Evolutionary conservation across 2,888 invertebrate species (phyloP).

Genomic region (Brachypalpus laphriformis): DNA sequence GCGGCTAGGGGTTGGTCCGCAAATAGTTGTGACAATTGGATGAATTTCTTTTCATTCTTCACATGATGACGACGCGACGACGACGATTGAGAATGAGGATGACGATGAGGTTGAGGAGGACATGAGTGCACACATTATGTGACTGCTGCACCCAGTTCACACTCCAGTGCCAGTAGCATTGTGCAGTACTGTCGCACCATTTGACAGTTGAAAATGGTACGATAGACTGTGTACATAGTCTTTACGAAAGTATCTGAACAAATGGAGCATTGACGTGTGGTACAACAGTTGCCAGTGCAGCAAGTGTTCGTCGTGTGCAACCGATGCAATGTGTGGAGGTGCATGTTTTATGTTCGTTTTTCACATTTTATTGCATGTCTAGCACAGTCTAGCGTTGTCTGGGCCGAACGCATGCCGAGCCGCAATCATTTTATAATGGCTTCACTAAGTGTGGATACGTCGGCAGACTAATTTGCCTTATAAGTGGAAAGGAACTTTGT

Average conservation of each 20-base stretch:
- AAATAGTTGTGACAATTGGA: constrained; percentile 73
- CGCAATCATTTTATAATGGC: constrained; percentile 68
- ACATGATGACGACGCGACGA: constrained; percentile 52
- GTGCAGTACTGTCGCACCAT: constrained; percentile 20
- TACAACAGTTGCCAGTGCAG: constrained; percentile 47
- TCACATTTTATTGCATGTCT: constrained; percentile 67
- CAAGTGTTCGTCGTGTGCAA: constrained; percentile 37
- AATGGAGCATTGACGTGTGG: constrained; percentile 62
- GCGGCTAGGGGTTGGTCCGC: constrained; percentile 26
- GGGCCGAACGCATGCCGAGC: constrained; percentile 56
- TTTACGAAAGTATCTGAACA: constrained; percentile 27
- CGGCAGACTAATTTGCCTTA: constrained; percentile 56
- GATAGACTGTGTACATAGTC: not conserved
- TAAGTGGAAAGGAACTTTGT: constrained; percentile 58
- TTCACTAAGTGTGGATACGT: constrained; percentile 61
- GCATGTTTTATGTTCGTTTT: constrained; percentile 39
- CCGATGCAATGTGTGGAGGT: constrained; percentile 33
- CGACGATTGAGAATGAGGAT: not conserved
- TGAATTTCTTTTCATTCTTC: constrained; percentile 65
- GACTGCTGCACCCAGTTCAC: constrained; percentile 20
- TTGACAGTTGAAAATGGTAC: constrained; percentile 11
- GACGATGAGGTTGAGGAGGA: constrained; percentile 8
- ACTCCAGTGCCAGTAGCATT: not conserved
- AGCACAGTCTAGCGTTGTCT: constrained; percentile 52
- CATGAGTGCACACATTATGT: not conserved